Evolutionary conservation across 2,113 vertebrate species (phyloP).

Genomic region (Limanda limanda): DNA sequence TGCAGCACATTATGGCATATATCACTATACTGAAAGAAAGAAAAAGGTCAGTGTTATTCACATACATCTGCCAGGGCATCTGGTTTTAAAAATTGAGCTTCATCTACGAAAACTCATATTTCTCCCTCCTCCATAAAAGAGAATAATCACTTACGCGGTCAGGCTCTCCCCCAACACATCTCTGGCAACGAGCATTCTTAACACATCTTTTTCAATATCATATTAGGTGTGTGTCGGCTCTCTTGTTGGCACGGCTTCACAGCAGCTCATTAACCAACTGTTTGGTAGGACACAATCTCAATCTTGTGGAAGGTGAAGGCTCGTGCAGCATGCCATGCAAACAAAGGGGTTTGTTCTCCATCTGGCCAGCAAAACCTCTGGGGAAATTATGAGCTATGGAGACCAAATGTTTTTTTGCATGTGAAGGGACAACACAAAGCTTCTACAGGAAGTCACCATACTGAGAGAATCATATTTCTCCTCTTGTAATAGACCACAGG

Average conservation of each 20-base stretch:
- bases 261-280: conserved; percentile 77
- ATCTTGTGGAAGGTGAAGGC: conserved; percentile 72
- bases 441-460: conserved; percentile 46
- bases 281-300: conserved; percentile 75
- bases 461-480: conserved; percentile 34
- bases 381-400: conserved; percentile 61
- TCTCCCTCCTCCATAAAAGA: conserved; percentile 18
- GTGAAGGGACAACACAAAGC: conserved; percentile 44
- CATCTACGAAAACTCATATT: conserved; percentile 23
- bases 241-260: conserved; percentile 65
- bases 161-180: conserved; percentile 19
- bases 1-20: not conserved
- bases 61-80: conserved; percentile 36
- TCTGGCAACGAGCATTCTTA: conserved; percentile 39
- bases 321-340: conserved; percentile 71
- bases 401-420: conserved; percentile 67
- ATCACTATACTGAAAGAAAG: not conserved
- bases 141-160: conserved; percentile 27
- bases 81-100: conserved; percentile 33
- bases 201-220: conserved; percentile 60
- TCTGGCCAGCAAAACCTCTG: conserved; percentile 67
- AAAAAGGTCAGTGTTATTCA: conserved; percentile 8
- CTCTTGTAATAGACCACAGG: conserved; percentile 29
- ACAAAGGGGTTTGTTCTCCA: conserved; percentile 75
- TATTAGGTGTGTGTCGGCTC: conserved; percentile 65